A percentile compares a stretch with the other conserved stretches of the same genome.
These are phyloP conservation scores for Nomada fucata DNA, from an alignment of 2,888 invertebrate genomes.

Conservation along the genomic window DNA sequence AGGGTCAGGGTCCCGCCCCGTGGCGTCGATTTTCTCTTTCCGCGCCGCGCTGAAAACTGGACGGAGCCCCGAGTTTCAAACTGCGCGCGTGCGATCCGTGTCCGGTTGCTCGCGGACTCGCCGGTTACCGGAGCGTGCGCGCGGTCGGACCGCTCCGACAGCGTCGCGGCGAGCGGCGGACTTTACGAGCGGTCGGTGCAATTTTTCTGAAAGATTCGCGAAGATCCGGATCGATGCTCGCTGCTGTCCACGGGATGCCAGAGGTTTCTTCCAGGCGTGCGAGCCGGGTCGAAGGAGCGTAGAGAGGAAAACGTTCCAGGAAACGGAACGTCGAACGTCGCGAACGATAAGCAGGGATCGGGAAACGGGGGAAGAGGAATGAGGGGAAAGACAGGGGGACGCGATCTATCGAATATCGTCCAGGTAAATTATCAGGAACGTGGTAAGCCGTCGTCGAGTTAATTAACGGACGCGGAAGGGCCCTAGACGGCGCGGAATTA, in stretches of 20 bases:
- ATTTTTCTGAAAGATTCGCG: constrained; percentile 77
- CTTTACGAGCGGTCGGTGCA: constrained; percentile 75
- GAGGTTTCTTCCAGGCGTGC: neutral
- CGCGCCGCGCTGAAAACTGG: constrained; percentile 40
- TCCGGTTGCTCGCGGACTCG: neutral
- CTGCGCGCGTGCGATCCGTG: constrained; percentile 9
- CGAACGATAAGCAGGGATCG: neutral
- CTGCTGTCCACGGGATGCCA: neutral
- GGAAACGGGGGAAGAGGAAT: neutral
- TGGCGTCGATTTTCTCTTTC: constrained; percentile 56
- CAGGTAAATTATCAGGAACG: neutral
- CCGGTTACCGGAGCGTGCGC: constrained; percentile 15
- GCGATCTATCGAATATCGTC: neutral
- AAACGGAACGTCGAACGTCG: neutral
- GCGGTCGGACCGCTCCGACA: neutral
- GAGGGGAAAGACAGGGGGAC: no score
- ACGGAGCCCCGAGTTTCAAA: constrained; percentile 20
- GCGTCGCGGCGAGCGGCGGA: constrained; percentile 5
- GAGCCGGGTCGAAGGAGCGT: neutral
- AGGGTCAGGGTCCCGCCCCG: constrained; percentile 71
- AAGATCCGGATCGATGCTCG: constrained; percentile 76
- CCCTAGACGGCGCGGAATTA: neutral
- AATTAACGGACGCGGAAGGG: neutral
- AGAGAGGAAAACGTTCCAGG: no score
- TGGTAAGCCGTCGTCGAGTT: neutral